phyloP scores from a whole-genome alignment of 2,888 invertebrate genomes.

The Drosophila leonis region DNA sequence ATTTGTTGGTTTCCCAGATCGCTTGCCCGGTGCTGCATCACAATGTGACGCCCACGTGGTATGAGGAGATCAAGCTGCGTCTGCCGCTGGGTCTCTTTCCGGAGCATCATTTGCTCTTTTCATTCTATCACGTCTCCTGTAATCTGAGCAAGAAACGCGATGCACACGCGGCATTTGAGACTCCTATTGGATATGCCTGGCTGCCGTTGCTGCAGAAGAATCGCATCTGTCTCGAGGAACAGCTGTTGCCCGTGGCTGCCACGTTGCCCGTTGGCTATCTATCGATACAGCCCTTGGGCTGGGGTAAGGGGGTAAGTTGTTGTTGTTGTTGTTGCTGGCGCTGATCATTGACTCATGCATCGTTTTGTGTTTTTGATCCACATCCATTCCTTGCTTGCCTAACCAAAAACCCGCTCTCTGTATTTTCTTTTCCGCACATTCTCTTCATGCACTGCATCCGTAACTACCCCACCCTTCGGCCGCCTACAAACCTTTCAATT shows the following conservation, averaged over 20 bases:
- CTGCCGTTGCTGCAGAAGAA: slow-evolving; percentile 93
- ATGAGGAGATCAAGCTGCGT: slow-evolving; percentile 96
- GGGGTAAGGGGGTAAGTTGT: slow-evolving; percentile 93
- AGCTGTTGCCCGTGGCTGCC: slow-evolving; percentile 93
- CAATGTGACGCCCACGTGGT: slow-evolving; percentile 94
- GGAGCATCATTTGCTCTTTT: slow-evolving; percentile 96
- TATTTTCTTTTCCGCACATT: slow-evolving; percentile 42
- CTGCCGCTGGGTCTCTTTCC: slow-evolving; percentile 94
- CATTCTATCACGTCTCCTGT: slow-evolving; percentile 98
- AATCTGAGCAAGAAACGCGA: slow-evolving; percentile 93
- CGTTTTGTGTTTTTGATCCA: slow-evolving; percentile 32
- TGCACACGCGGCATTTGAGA: slow-evolving; percentile 89
- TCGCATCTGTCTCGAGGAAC: slow-evolving; percentile 93
- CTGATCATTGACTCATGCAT: slow-evolving; percentile 63
- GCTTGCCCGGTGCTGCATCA: slow-evolving; percentile 95
- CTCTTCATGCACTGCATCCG: slow-evolving; percentile 32
- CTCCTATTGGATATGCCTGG: slow-evolving; percentile 97
- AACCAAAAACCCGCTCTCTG: slow-evolving; percentile 59
- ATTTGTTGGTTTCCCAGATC: slow-evolving; percentile 89
- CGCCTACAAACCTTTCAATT: slow-evolving; percentile 83
- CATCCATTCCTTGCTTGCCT: slow-evolving; percentile 57
- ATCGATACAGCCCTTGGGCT: slow-evolving; percentile 94
- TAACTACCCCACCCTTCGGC: slow-evolving; percentile 49
- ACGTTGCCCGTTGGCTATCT: slow-evolving; percentile 96
- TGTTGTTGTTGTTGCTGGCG: slow-evolving; percentile 22